Base-by-base conservation (phyloP, 1,140 invertebrate species). In the Oryzaephilus surinamensis region DNA sequence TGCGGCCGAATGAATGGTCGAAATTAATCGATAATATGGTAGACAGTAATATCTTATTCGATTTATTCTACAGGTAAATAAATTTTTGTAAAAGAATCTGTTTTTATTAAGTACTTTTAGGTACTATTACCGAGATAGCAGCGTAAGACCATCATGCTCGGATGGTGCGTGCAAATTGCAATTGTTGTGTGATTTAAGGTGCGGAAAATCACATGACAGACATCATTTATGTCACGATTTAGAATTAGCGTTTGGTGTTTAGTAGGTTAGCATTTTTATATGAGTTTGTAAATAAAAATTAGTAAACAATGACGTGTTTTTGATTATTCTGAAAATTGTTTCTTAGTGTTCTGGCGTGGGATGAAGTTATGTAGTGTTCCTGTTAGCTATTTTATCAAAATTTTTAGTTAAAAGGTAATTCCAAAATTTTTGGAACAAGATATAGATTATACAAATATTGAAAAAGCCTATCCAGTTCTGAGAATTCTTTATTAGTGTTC, bases 41-140 rank as follows among this genome's bases (percentile, higher is more conserved):
- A 1, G 32, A 36, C 4, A 54, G 65, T 46, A 43, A 53, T 13
- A 49, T 54, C 12, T 33, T 64, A 10, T 70, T 69, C 46, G 32
- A 60, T 13, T 38, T 42, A 38, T 67, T 58, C 54, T 63, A 62
- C 32, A 55, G 43, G 64, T 65, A 54, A 50, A 38, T 35, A 29
- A 23, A 7, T 28, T 37, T n/a, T 32, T 11, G 6, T 27, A 39
- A 12, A 33, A 30, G 4, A 6, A 3, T 6, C 33, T n/a, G 30
- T 23, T 26, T 11, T 30, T 18, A 21, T 29, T 17, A 33, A 29
- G 21, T 41, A 35, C 14, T 51, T 50, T 26, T 38, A 61, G 59
- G 32, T 49, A 54, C 38, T 62, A 56, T 32, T 54, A 57, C 33
- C 53, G 54, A 36, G 46, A 55, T 21, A 59, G 54, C 31, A 51